Percentiles rank a stretch among this genome's conserved stretches.
Evolutionary conservation across 2,888 invertebrate genomes (phyloP).

Genomic region (Encarsia formosa): DNA sequence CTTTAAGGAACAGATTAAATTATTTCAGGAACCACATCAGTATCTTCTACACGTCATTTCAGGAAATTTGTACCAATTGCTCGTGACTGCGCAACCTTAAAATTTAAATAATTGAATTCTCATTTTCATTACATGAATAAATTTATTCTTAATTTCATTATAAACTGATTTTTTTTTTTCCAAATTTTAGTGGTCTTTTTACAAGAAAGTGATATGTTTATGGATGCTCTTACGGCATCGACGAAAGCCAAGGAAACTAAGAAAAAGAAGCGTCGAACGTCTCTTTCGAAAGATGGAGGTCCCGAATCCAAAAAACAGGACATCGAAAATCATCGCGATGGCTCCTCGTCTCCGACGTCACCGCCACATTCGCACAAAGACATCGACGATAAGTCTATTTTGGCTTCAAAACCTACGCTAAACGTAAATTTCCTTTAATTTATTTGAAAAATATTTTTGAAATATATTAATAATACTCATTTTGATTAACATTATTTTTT

Average conservation of each 20-base stretch:
- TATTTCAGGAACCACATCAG: too few relatives aligned
- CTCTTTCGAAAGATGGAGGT: slow-evolving; percentile 65
- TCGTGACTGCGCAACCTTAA: neutral
- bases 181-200: slow-evolving; percentile 63
- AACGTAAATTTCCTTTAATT: slow-evolving; percentile 43
- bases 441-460: slow-evolving; percentile 8
- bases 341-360: slow-evolving; percentile 50
- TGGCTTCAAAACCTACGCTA: slow-evolving; percentile 51
- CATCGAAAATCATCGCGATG: slow-evolving; percentile 44
- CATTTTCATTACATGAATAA: too few relatives aligned
- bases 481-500: slow-evolving; percentile 9
- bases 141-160: slow-evolving; percentile 4
- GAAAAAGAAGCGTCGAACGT: slow-evolving; percentile 73
- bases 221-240: slow-evolving; percentile 82
- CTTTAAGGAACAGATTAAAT: too few relatives aligned
- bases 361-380: slow-evolving; percentile 27
- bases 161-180: neutral
- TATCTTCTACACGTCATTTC: too few relatives aligned
- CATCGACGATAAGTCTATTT: slow-evolving; percentile 47
- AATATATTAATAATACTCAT: slow-evolving; percentile 1
- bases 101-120: neutral
- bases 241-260: slow-evolving; percentile 69
- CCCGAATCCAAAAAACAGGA: slow-evolving; percentile 57
- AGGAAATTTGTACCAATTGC: slow-evolving; percentile 22
- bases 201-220: slow-evolving; percentile 89